Conservation (phyloP, 2,888 invertebrate species). For the Dromius quadrimaculatus region DNA sequence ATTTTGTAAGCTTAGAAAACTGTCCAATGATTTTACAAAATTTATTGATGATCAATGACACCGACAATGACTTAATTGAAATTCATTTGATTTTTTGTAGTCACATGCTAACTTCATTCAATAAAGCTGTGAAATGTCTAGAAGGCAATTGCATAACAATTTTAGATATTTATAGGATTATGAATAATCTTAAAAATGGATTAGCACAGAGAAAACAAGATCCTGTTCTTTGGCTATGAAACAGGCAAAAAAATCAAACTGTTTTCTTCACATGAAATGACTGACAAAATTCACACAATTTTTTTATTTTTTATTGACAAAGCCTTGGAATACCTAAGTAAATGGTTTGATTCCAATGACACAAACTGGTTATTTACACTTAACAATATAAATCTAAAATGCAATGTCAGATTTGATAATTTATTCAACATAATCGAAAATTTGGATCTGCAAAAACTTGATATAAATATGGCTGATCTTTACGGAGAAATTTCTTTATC, state of each 20-base stretch:
- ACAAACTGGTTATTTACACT: slow-evolving; percentile 51
- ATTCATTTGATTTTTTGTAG: slow-evolving; percentile 18
- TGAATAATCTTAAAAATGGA: slow-evolving; percentile 48
- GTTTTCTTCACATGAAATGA: slow-evolving; percentile 31
- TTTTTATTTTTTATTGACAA: slow-evolving; percentile 53
- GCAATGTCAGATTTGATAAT: slow-evolving; percentile 46
- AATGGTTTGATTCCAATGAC: slow-evolving; percentile 52
- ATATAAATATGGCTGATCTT: slow-evolving; percentile 47
- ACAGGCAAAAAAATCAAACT: slow-evolving; percentile 51
- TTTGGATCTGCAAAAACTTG: slow-evolving; percentile 33
- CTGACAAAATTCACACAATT: slow-evolving; percentile 31
- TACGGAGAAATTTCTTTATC: slow-evolving; percentile 45
- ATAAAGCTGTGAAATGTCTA: slow-evolving; percentile 1
- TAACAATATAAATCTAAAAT: slow-evolving; percentile 47
- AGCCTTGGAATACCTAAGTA: slow-evolving; percentile 43
- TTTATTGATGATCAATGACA: slow-evolving; percentile 29
- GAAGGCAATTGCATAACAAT: slow-evolving; percentile 52
- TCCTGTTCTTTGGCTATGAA: slow-evolving; percentile 53
- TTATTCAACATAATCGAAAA: slow-evolving; percentile 37
- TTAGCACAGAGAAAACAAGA: slow-evolving; percentile 53
- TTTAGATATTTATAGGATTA: slow-evolving; percentile 53
- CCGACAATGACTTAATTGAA: slow-evolving; percentile 12
- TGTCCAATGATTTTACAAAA: slow-evolving; percentile 40
- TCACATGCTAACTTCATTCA: slow-evolving; percentile 1
- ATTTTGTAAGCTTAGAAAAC: slow-evolving; percentile 32